Percentiles rank a stretch among this genome's conserved stretches.
Conservation (phyloP, 2,797 vertebrate species). For the Sebastiscus tertius region DNA sequence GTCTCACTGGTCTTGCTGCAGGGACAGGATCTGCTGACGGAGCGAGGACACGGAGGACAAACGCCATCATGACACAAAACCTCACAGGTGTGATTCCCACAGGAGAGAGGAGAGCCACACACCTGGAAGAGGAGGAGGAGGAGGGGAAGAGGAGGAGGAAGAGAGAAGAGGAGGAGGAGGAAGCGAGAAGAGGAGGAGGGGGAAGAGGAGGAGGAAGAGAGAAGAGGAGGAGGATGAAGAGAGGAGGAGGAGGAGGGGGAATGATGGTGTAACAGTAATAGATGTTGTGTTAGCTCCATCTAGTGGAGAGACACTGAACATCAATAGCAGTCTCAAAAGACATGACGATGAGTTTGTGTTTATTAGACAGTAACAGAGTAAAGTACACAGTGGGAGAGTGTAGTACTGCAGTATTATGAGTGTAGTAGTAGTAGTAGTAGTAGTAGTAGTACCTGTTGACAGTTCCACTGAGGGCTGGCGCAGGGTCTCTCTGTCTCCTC, state of each 20-base stretch:
- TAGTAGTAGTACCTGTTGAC: constrained; percentile 81
- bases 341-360: no score
- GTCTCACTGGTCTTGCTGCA: constrained; percentile 91
- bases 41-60: constrained; percentile 93
- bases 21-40: constrained; percentile 90
- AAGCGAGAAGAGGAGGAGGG: no score
- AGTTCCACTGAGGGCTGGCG: constrained; percentile 91
- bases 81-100: constrained; percentile 94
- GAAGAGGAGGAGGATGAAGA: no score
- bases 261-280: no score
- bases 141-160: no score
- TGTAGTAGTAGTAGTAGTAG: background rate
- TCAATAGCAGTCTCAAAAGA: no score
- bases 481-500: constrained; percentile 87
- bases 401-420: background rate
- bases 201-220: no score
- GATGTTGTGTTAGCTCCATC: no score
- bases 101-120: constrained; percentile 87
- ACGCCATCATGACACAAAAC: constrained; percentile 86
- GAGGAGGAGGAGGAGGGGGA: no score
- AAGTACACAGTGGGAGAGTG: background rate
- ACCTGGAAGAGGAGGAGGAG: constrained; percentile 65
- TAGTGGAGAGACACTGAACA: no score
- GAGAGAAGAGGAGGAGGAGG: no score
- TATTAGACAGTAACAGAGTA: no score